Conservation (phyloP, 2,113 vertebrate genomes). For the Furnarius figulus region DNA sequence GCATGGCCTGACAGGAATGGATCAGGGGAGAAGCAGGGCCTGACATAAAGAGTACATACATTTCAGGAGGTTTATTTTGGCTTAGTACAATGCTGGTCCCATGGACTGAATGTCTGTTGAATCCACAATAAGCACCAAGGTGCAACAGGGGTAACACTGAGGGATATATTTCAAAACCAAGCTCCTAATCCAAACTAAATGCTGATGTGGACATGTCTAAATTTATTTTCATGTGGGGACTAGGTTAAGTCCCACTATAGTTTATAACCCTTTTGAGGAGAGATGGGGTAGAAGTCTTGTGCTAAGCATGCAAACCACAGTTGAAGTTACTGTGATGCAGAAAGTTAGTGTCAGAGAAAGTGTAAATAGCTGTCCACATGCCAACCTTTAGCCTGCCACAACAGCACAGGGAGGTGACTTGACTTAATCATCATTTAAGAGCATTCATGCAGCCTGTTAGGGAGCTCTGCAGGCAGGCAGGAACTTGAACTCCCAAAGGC, state of each 20-base stretch:
- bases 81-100: not conserved
- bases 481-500: slow-evolving; percentile 24
- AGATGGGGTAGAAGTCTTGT: not conserved
- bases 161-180: slow-evolving; percentile 31
- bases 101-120: not conserved
- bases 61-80: slow-evolving; percentile 49
- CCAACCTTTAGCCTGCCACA: not conserved
- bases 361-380: not conserved
- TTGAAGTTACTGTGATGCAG: not conserved
- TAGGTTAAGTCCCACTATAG: not conserved
- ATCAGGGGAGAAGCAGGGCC: not conserved
- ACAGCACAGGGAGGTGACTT: not conserved
- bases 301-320: not conserved
- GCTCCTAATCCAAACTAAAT: slow-evolving; percentile 19
- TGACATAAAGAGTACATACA: slow-evolving; percentile 23
- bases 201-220: not conserved
- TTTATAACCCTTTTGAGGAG: not conserved
- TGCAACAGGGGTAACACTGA: not conserved
- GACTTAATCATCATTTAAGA: not conserved
- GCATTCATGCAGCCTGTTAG: not conserved
- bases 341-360: not conserved
- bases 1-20: not conserved
- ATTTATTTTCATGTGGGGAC: slow-evolving; percentile 24
- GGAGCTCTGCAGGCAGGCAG: slow-evolving; percentile 9
- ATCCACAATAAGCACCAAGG: slow-evolving; percentile 26